Evolutionary conservation across 1,140 invertebrate genomes (phyloP), one percentile per base, ranked within the genome.

Genomic region (Plectrocnemia conspersa): DNA sequence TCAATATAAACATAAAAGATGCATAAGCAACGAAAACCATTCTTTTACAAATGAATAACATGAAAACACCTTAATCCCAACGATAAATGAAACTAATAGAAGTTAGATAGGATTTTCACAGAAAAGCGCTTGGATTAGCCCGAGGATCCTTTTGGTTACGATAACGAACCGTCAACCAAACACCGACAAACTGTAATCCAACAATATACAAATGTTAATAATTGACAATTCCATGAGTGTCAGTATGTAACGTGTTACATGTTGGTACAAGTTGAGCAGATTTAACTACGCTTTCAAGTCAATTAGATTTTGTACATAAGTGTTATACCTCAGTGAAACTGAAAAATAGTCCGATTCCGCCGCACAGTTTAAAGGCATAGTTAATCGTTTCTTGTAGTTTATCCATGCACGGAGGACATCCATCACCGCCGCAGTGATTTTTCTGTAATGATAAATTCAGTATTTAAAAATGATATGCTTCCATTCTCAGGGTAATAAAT

Each of bases 141-240:
- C 89, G 78, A 64, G 93, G 93, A 78, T 97, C 91, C 86, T 95
- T 95, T 79, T 95, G 93, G 79, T 97, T 97, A 75, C 94, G 86
- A 82, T 92, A 97, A 57, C 92, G 85, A 65, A 95, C 85, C 60
- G 94, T 95, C 79, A 97, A 83, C 91, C 92, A 95, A 62, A 97
- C 91, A 76, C 93, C 93, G 74, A 96, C 80, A 80, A 97, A 93
- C 93, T 97, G 86, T 64, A 83, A 84, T 71, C 68, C 66, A 76
- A 70, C 57, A 29, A 57, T 19, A 16, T 16, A 24, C n/a, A n/a
- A n/a, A n/a, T n/a, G n/a, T 45, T 41, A 41, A 13, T 41, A 2
- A 41, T 3, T 41, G 16, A 41, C 11, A 41, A 19, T 6, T 19
- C 38, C n/a, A 29, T 6, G n/a, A 29, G 6, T n/a, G 27, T 7